Evolutionary conservation across 2,113 vertebrate species (phyloP).

Genomic region (Callospermophilus lateralis): DNA sequence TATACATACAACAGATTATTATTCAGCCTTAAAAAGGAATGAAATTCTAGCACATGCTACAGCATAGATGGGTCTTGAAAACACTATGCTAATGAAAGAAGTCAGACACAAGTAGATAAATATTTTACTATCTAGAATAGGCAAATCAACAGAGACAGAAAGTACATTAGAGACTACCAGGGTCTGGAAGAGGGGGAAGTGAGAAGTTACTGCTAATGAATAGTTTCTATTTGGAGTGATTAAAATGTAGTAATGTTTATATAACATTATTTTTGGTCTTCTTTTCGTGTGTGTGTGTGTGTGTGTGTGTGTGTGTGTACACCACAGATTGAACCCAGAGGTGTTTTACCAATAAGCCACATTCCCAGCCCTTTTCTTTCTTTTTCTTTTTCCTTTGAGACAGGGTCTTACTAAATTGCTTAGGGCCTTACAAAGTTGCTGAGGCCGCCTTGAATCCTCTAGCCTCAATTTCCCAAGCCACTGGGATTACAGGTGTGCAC

Average conservation of each 20-base stretch:
- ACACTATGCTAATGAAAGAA: slow-evolving; percentile 27
- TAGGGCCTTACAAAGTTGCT: too few species aligned
- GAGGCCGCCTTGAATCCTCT: too few species aligned
- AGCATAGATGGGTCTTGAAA: background rate
- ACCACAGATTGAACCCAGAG: too few species aligned
- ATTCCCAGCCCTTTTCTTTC: too few species aligned
- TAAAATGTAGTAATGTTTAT: background rate
- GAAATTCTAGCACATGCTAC: slow-evolving; percentile 29
- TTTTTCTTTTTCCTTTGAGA: too few species aligned
- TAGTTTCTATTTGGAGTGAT: slow-evolving; percentile 40
- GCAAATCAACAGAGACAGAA: slow-evolving; percentile 34
- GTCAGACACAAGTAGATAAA: slow-evolving; percentile 42
- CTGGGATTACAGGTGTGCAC: too few species aligned
- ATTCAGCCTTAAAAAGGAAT: slow-evolving; percentile 23
- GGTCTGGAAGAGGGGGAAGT: background rate
- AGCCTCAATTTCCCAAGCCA: too few species aligned
- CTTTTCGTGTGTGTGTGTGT: too few species aligned
- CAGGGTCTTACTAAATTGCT: too few species aligned
- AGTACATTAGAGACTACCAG: slow-evolving; percentile 50
- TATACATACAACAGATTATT: background rate
- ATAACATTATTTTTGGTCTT: too few species aligned
- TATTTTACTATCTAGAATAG: slow-evolving; percentile 29
- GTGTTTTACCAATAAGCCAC: too few species aligned
- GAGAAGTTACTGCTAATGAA: slow-evolving; percentile 51
- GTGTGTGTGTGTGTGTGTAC: too few species aligned